Percentiles rank a stretch among this genome's conserved stretches.
phyloP scores from a whole-genome alignment of 2,888 invertebrate genomes.

The Lasius fuliginosus region DNA sequence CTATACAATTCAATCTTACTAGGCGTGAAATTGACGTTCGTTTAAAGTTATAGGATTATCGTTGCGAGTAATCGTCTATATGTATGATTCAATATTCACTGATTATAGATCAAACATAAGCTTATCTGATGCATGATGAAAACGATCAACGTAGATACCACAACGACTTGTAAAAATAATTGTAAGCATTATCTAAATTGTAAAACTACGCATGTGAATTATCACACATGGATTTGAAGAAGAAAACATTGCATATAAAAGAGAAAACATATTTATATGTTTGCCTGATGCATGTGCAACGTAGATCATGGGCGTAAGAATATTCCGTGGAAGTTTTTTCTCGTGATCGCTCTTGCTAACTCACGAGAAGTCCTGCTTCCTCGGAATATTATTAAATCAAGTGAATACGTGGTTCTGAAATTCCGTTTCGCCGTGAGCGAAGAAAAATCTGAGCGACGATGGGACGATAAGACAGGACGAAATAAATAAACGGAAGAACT shows the following conservation, averaged over 20 bases:
- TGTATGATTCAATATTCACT: neutral
- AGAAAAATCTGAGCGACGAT: conserved; percentile 19
- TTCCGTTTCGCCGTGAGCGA: conserved; percentile 1
- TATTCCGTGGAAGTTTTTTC: neutral
- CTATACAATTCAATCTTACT: conserved; percentile 32
- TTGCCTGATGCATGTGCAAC: neutral
- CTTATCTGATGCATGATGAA: neutral
- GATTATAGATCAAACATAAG: neutral
- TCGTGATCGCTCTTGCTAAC: neutral
- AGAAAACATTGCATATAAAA: neutral
- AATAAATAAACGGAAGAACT: conserved; percentile 35
- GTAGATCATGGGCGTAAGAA: neutral
- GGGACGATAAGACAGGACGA: conserved; percentile 20
- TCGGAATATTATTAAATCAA: conserved; percentile 25
- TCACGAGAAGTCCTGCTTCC: neutral
- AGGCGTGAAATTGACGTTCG: conserved; percentile 23
- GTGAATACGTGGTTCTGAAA: conserved; percentile 21
- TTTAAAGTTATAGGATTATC: conserved; percentile 4
- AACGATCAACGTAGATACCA: neutral
- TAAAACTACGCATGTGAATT: neutral
- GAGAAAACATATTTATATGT: neutral
- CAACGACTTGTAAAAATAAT: neutral
- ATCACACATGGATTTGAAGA: neutral
- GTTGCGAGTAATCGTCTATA: neutral
- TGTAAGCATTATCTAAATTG: neutral